A percentile compares a stretch with the other conserved stretches of the same genome.
Conservation (phyloP, 2,888 invertebrate species). For the Pecten maximus region DNA sequence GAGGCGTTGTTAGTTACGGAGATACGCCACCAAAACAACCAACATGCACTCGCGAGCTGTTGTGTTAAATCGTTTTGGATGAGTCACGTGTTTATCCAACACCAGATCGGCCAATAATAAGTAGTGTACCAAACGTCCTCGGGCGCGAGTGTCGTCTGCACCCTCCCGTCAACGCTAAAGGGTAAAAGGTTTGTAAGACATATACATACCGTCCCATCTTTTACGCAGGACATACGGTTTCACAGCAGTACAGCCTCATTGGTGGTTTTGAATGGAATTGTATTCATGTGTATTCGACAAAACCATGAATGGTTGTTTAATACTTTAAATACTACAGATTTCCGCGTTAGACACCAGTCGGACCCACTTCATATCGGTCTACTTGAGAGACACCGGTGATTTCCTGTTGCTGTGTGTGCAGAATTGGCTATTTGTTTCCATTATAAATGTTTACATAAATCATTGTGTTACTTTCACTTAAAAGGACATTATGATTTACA, state of each 20-base stretch:
- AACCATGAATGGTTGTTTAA: not conserved
- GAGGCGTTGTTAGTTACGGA: conserved; percentile 27
- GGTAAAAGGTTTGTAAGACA: not conserved
- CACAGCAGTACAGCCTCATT: not conserved
- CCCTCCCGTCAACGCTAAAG: not conserved
- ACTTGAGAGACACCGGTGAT: not conserved
- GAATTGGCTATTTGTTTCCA: not conserved
- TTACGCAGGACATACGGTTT: not conserved
- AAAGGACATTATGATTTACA: not conserved
- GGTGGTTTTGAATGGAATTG: not conserved
- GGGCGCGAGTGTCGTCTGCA: conserved; percentile 9
- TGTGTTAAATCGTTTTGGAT: conserved; percentile 1
- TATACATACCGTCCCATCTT: not conserved
- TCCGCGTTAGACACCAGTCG: not conserved
- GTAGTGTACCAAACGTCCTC: not conserved
- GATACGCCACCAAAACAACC: conserved; percentile 30
- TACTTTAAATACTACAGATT: not conserved
- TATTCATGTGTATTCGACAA: not conserved
- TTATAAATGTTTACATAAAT: not conserved
- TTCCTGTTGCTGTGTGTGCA: conserved; percentile 29
- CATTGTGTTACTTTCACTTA: not conserved
- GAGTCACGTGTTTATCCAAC: conserved; percentile 30
- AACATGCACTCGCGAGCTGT: not conserved
- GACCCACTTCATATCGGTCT: not conserved
- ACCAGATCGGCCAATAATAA: not conserved